Base-by-base conservation (phyloP, 2,797 vertebrate species). In the Somateria mollissima region DNA sequence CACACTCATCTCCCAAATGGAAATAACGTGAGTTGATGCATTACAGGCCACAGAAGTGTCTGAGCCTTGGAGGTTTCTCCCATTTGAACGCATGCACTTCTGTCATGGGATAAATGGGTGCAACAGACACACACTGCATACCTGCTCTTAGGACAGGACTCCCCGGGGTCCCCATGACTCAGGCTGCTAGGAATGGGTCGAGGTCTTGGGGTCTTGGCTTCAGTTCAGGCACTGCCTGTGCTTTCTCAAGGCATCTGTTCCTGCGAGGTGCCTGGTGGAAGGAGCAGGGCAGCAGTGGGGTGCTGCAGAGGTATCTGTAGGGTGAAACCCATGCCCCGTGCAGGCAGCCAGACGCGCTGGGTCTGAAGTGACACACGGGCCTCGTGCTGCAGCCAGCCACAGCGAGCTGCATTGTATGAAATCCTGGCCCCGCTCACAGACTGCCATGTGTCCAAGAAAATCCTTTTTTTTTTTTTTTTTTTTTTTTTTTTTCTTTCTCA, bases 371-470 rank as follows among this genome's bases (percentile, higher is more conserved):
- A 82, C 87, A 80, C 3, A 10, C 9, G 5, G 58, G 57, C 20
- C 89, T 82, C 62, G 67, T 65, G 45, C 75, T 90, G 88, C 86
- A 72, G n/a, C 21, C 87, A 96, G 82, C 84, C 95, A 89, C 76
- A 91, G 88, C 4, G 0, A 47, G 56, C 82, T 90, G 85, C 84
- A 95, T 91, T 96, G 89, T 94, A 21, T 79, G 75, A 89, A 95
- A 89, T 87, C 81, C 94, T 96, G 95, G 92, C 95, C 95, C 57
- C 0, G 0, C 64, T 94, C 37, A 5, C 84, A 89, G 90, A 80
- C 90, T 87, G 84, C 75, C 69, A 85, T 90, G 95, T 71, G 92
- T 96, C 95, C 94, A 96, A 95, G 76, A 93, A 95, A 95, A 85
- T 89, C 86, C 71, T 90, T 45, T 87, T 93, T 80, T 41, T 43